Base-by-base conservation (phyloP, 2,113 vertebrate species). In the Cyanoderma ruficeps region DNA sequence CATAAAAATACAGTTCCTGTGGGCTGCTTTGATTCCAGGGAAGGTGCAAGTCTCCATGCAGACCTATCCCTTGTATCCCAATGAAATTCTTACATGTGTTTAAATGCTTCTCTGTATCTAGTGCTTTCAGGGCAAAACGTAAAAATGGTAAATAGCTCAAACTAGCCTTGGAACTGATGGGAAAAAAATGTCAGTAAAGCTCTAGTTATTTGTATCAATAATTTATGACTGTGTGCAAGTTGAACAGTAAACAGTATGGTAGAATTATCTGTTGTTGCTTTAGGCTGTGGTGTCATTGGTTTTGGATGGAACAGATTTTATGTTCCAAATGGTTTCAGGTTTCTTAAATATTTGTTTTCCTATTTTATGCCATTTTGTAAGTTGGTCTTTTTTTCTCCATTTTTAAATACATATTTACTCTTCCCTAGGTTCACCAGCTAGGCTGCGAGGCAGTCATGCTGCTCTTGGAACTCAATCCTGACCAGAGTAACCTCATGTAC, bases 401-500 rank as follows among this genome's bases (percentile, higher is more conserved):
- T 80, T 90, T n/a, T 6, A 55, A 75, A 28, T 85, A 33, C 2
- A 4, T 50, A 11, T 33, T 80, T 21, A 8, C 53, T 72, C 61
- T 78, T 79, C 37, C 19, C 74, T 67, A 99, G 99, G 99, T 99
- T 94, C 99, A 99, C 95, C 99, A 99, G 96, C 96, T 99, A 87
- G 99, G 99, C 80, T 99, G 99, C 56, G 99, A 99, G 96, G 99
- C 99, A 19, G 99, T 99, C 65, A 99, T 99, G 84, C 96, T 99
- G 93, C 97, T 99, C 88, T 97, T 99, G 97, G 99, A 99, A 94
- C 98, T 99, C 82, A 99, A 99, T 95, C 99, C 99, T 9, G 99
- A 99, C 93, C 99, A 99, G 98, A 99, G 98, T 97, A 99, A 99
- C 97, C 98, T 99, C 87, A 99, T 99, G 99, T 99, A 99, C 93